A percentile compares a stretch with the other conserved stretches of the same genome.
phyloP scores from a whole-genome alignment of 1,140 invertebrate species.

The Reticulitermes speratus region DNA sequence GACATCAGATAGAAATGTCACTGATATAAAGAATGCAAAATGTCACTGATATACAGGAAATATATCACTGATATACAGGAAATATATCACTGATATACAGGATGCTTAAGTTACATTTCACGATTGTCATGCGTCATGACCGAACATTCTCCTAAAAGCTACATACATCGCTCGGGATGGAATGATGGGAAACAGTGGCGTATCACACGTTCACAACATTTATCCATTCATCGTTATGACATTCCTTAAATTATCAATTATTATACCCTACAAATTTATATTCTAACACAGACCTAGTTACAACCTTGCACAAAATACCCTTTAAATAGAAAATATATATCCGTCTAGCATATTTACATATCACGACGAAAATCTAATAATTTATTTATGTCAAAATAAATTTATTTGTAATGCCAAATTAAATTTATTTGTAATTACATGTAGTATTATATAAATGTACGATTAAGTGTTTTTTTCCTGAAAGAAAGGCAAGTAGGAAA shows the following conservation, averaged over 20 bases:
- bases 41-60: too few species aligned
- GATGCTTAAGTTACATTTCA: background rate
- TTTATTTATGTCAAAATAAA: background rate
- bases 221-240: background rate
- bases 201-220: background rate
- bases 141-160: background rate
- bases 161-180: background rate
- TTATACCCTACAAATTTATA: background rate
- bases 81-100: too few species aligned
- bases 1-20: background rate
- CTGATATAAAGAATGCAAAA: background rate
- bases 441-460: too few species aligned
- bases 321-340: background rate
- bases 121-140: background rate
- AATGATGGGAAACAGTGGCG: background rate
- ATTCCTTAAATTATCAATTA: background rate
- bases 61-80: background rate
- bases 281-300: background rate
- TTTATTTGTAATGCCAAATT: too few species aligned
- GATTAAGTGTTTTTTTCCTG: too few species aligned
- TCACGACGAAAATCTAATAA: background rate
- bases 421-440: too few species aligned
- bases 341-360: background rate
- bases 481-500: too few species aligned
- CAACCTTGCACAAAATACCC: background rate